Evolutionary conservation across 2,797 vertebrate genomes (phyloP).

Genomic region (Macropus fuliginosus): DNA sequence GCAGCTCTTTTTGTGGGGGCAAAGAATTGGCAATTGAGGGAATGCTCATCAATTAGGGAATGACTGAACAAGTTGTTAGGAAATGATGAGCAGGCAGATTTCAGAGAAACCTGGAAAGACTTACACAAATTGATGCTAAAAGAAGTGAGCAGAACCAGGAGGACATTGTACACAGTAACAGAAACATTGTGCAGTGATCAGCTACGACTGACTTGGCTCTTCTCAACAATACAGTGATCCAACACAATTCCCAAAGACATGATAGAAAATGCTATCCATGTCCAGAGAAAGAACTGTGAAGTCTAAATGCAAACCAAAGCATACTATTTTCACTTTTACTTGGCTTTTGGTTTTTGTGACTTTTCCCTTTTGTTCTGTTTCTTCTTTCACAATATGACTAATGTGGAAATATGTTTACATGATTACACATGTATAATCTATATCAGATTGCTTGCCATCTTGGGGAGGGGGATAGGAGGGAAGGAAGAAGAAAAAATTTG

Average conservation of each 20-base stretch:
- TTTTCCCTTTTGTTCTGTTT: not conserved
- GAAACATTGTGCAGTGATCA: not conserved
- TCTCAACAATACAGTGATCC: not conserved
- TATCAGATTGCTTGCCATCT: not conserved
- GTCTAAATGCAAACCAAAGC: not conserved
- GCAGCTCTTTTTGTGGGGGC: not conserved
- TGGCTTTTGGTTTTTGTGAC: not conserved
- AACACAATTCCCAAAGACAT: not conserved
- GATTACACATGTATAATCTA: not conserved
- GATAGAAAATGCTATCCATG: not conserved
- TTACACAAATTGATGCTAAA: not conserved
- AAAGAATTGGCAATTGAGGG: not conserved
- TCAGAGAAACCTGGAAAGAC: not conserved
- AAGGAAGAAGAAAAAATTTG: not conserved
- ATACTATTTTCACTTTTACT: not conserved
- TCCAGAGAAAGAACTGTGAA: not conserved
- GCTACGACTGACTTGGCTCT: not conserved
- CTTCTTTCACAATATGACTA: not conserved
- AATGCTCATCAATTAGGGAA: not conserved
- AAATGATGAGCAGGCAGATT: not conserved
- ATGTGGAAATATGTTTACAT: not conserved
- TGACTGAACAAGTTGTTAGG: not conserved
- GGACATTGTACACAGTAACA: not conserved
- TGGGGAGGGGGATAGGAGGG: not conserved
- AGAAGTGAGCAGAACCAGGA: not conserved